Evolutionary conservation across 2,797 vertebrate genomes (phyloP), one percentile per base, ranked within the genome.

Genomic region (Micropoecilia bifurca): DNA sequence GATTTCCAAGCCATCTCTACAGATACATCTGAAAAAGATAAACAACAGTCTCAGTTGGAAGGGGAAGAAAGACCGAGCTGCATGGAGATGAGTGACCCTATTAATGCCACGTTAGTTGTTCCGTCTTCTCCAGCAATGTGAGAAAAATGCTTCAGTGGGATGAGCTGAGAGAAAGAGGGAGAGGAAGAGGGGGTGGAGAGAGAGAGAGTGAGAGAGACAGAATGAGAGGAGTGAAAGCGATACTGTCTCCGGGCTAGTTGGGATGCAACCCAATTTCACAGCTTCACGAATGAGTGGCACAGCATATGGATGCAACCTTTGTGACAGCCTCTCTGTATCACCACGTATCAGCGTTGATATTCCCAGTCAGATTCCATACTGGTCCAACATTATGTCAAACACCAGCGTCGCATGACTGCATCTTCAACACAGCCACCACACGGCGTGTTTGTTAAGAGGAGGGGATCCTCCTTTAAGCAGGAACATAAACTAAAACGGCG

Each of bases 231-330:
- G 89, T 86, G 91, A 90, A 91, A 93, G 87, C 5, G 86, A 93
- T 93, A 93, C 91, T 90, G 93, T 95, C 93, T 94, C 91, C 94
- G 83, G 94, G 93, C 94, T 95, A 94, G 92, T 94, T 91, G 94
- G 95, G 95, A 96, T 93, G 92, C 95, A 95, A 95, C 96, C 95
- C 94, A 95, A 96, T 96, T 96, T 96, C 96, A 96, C 96, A 96
- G 95, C 95, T 96, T 96, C 95, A 95, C 94, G 95, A 96, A 93
- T 96, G 95, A 96, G 92, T 90, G 93, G 92, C 90, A 92, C 93
- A 95, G 94, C 96, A 96, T 96, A 96, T 96, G 96, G 96, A 94
- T 91, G 93, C 93, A 93, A 90, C 93, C 93, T 95, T 94, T 94
- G 95, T 95, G 96, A 96, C 95, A 96, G 95, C 93, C 94, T 92